Evolutionary conservation across 2,113 vertebrate species (phyloP).

Genomic region (Spizaetus ornatus): DNA sequence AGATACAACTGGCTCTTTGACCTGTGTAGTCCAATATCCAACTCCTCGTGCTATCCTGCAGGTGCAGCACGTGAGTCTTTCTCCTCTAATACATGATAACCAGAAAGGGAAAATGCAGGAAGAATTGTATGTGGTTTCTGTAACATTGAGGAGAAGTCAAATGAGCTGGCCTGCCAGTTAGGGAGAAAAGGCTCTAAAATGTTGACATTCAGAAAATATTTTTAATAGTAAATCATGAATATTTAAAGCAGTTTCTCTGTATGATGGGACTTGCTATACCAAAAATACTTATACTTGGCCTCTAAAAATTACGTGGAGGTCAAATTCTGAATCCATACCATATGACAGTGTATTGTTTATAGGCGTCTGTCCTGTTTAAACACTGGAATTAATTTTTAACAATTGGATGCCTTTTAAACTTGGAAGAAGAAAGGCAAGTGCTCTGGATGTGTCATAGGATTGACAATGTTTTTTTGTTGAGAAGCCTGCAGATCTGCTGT

Average conservation of each 20-base stretch:
- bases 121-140: neutral
- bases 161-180: neutral
- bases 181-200: neutral
- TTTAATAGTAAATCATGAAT: neutral
- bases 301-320: neutral
- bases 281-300: neutral
- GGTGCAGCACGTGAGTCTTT: neutral
- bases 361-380: neutral
- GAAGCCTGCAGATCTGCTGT: neutral
- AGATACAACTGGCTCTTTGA: neutral
- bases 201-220: neutral
- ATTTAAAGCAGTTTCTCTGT: neutral
- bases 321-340: neutral
- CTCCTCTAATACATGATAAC: neutral
- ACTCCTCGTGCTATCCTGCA: accelerated
- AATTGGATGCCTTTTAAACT: neutral
- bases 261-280: neutral
- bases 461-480: neutral
- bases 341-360: neutral
- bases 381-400: neutral
- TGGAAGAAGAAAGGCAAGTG: neutral
- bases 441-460: neutral
- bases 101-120: neutral
- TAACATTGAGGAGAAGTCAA: neutral
- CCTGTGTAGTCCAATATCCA: neutral